Base-by-base conservation (phyloP, 2,888 invertebrate species). In the Phengaris arion region DNA sequence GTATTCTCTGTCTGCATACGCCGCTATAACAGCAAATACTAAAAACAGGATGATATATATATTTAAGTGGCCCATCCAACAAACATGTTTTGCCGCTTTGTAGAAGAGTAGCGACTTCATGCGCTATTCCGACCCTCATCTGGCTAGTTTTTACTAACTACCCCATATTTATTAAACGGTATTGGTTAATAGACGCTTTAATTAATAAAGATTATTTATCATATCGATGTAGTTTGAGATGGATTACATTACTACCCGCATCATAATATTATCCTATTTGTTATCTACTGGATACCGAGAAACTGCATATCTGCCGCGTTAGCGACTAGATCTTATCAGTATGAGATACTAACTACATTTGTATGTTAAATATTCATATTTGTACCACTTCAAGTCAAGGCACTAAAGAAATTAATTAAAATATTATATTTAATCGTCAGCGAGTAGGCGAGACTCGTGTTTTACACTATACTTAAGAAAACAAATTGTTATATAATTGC, bases 181-280 rank as follows among this genome's bases (percentile, higher is more conserved):
- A 48, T 6, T 6, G 2, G 7, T 48, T 48, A 22, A 22, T 48
- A 48, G 8, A 1, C 48, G 59, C 8, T 59, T 10, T 59, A 22
- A 59, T 59, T 59, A 10, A 45, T 64, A 45, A 0, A 64, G 6
- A 59, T 59, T 64, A 35, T 6, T 45, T 35, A 64, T 64, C 35
- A 10, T 64, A 64, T 64, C 64, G 45, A 45, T 64, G 64, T 64
- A 64, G 64, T 64, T 59, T 15, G 35, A 64, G 64, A 64, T 45
- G 64, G 64, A 64, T 64, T 64, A 64, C 64, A 64, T 64, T 64
- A 64, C 64, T 45, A 35, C 45, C 64, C 12, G 13, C 64, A 35
- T 64, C 64, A 64, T 35, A 64, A 64, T 64, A 64, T 64, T 64
- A 64, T 64, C 64, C 64, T 64, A 64, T 64, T 64, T 64, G 64